Evolutionary conservation across 2,113 vertebrate species (phyloP), one percentile per base, ranked within the genome.

Genomic region (Nyctibius bracteatus): DNA sequence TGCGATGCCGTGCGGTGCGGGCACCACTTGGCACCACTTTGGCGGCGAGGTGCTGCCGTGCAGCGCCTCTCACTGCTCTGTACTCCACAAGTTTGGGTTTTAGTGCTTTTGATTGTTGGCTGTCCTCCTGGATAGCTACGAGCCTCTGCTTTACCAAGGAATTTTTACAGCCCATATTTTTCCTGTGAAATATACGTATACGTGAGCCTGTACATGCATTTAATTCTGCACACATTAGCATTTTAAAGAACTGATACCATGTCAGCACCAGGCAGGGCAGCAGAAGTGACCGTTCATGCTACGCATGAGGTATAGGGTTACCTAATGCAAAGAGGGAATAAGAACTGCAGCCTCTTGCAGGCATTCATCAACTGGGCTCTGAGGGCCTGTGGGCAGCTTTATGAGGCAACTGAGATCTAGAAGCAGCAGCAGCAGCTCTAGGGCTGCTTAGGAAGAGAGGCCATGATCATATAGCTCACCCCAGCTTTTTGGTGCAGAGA

Each of bases 261-360:
- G 43, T 61, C 58, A 44, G 49, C 3, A 8, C 39, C 54, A 23
- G 58, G 63, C 19, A 27, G 0, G 1, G 58, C 79, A 52, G 47
- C 43, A 35, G 63, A 39, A 5, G 13, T 17, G 28, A 20, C 68
- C 28, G 1, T 18, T 66, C 10, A 2, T 14, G 20, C 7, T 0
- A 0, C 3, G 41, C 30, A 18, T 0, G 0, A 49, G 0, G 0
- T 8, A 4, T 8, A 4, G 4, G n/a, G 12, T 46, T 33, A 27
- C 35, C 24, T 24, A 9, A 47, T 16, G 74, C 31, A 41, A 62
- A 52, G 51, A 65, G 17, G 13, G 24, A 33, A 0, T 8, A 19
- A 59, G 41, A 59, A 19, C 37, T 15, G 14, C 16, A 39, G 55
- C 18, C 39, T 63, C 16, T 20, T 57, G 23, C 4, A 8, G 35